Conservation (phyloP, 53 echinoderm and acorn worm species). For the Hippasteria phrygiana region DNA sequence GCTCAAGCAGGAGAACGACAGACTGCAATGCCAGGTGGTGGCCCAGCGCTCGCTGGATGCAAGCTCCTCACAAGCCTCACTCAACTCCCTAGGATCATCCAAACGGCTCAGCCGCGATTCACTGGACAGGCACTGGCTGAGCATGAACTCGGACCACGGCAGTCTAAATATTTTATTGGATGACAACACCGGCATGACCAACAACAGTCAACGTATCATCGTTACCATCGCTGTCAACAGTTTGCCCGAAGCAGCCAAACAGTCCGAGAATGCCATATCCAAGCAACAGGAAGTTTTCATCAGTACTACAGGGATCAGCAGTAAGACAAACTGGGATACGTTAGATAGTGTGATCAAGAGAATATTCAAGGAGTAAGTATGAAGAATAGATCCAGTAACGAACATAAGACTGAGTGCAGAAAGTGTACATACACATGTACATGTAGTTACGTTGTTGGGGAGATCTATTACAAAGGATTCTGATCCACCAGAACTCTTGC, state of each 20-base stretch:
- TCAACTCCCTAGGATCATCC: conserved; percentile 90
- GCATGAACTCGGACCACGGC: conserved; percentile 95
- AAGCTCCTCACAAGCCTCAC: conserved; percentile 90
- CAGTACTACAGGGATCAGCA: conserved; percentile 97
- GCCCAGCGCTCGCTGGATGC: conserved; percentile 79
- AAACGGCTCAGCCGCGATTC: conserved; percentile 98
- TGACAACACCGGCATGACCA: conserved; percentile 98
- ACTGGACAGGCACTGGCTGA: conserved; percentile 92
- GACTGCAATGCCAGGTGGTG: conserved; percentile 85
- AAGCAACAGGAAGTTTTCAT: conserved; percentile 85
- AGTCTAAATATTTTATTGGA: conserved; percentile 95
- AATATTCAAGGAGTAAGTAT: conserved; percentile 99
- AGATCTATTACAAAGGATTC: conserved; percentile 94
- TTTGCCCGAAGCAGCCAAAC: conserved; percentile 70
- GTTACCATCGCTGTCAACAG: conserved; percentile 88
- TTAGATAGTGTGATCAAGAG: conserved; percentile 98
- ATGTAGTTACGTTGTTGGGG: conserved; percentile 94
- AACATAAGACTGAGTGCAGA: conserved; percentile 97
- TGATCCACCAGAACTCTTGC: conserved; percentile 91
- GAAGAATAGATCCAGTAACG: conserved; percentile 97
- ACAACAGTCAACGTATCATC: conserved; percentile 92
- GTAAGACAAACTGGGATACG: conserved; percentile 99
- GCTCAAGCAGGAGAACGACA: conserved; percentile 93
- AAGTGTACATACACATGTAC: conserved; percentile 87
- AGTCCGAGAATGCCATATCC: conserved; percentile 61